Evolutionary conservation across 2,797 vertebrate species (phyloP).

Genomic region (Sebastes flavidus): DNA sequence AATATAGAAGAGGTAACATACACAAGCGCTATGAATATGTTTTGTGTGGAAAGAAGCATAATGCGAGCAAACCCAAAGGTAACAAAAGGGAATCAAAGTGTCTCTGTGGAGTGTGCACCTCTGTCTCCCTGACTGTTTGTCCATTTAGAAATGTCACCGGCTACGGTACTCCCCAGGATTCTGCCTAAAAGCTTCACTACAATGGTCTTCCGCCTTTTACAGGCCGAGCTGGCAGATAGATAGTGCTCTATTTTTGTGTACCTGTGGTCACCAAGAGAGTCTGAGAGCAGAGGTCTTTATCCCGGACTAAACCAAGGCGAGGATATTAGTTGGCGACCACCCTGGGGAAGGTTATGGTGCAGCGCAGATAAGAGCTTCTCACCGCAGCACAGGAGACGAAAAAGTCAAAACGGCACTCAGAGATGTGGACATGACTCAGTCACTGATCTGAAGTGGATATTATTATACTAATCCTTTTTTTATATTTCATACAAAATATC

Average conservation of each 20-base stretch:
- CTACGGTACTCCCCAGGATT: slow-evolving; percentile 62
- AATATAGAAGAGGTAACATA: not conserved
- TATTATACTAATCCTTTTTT: not conserved
- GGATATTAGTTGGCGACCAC: slow-evolving; percentile 55
- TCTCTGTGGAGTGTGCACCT: slow-evolving; percentile 42
- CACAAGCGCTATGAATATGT: not conserved
- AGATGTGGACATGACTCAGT: slow-evolving; percentile 8
- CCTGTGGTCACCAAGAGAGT: slow-evolving; percentile 59
- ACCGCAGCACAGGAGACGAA: not conserved
- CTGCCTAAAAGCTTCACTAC: slow-evolving; percentile 71
- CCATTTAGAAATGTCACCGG: slow-evolving; percentile 75
- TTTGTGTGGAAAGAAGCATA: slow-evolving; percentile 29
- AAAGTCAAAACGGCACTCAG: slow-evolving; percentile 16
- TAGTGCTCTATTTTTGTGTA: slow-evolving; percentile 65
- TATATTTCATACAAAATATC: not conserved
- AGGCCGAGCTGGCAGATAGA: slow-evolving; percentile 56
- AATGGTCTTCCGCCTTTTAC: slow-evolving; percentile 60
- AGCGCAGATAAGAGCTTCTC: slow-evolving; percentile 64
- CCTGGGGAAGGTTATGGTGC: slow-evolving; percentile 46
- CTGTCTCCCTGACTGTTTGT: slow-evolving; percentile 61
- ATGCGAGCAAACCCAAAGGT: slow-evolving; percentile 27
- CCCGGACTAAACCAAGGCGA: slow-evolving; percentile 47
- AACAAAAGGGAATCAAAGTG: slow-evolving; percentile 47
- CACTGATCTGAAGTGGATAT: not conserved
- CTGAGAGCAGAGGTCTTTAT: slow-evolving; percentile 66